Percentiles rank a stretch among this genome's conserved stretches.
These are phyloP conservation scores for Alethe diademata DNA, from an alignment of 2,113 vertebrate genomes.

Conservation along the genomic window DNA sequence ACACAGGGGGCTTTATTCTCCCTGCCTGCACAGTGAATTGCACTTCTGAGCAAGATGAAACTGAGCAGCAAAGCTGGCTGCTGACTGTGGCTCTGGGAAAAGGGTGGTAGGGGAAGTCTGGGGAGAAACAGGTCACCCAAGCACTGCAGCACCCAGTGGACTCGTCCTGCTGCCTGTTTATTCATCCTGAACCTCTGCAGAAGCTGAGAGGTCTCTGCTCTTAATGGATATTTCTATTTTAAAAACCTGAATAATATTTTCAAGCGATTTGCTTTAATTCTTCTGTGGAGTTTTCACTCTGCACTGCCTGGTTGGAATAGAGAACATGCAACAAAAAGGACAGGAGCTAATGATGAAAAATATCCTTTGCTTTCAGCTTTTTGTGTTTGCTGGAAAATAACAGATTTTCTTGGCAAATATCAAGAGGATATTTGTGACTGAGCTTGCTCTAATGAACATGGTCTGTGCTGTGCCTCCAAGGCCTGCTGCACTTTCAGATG, in stretches of 20 bases:
- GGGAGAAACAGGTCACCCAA: background rate
- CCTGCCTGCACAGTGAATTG: background rate
- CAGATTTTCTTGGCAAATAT: slow-evolving; percentile 16
- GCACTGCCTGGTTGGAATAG: background rate
- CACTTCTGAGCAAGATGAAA: background rate
- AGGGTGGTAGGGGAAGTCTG: background rate
- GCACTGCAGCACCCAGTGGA: background rate
- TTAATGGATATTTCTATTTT: background rate
- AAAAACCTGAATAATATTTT: background rate
- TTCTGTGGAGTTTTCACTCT: background rate
- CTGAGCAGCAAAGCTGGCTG: background rate
- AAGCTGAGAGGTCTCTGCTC: background rate
- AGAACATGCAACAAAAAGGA: background rate
- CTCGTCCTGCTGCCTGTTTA: background rate
- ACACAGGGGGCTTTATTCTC: background rate
- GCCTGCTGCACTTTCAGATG: slow-evolving; percentile 35
- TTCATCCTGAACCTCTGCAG: background rate
- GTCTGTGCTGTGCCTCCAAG: background rate
- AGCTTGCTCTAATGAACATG: background rate
- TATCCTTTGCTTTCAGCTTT: background rate
- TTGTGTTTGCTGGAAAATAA: background rate
- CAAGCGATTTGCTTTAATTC: background rate
- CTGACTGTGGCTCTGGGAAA: background rate
- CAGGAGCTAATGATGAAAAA: background rate
- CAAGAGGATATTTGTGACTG: background rate